Evolutionary conservation across 1,140 invertebrate species (phyloP).

Genomic region (Ectropis grisescens): DNA sequence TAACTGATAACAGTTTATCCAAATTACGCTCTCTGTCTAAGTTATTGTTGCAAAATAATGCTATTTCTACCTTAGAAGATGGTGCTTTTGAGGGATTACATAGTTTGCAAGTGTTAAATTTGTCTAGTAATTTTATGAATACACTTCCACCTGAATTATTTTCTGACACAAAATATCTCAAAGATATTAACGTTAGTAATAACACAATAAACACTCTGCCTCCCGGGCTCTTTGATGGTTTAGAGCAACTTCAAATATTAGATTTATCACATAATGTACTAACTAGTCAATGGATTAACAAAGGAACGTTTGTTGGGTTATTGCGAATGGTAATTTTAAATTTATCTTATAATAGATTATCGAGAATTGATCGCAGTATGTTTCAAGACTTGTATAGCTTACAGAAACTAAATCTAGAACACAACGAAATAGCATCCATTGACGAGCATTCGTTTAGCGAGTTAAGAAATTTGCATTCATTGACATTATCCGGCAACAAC

Average conservation of each 20-base stretch:
- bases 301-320: slow-evolving; percentile 82
- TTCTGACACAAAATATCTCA: slow-evolving; percentile 75
- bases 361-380: slow-evolving; percentile 77
- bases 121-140: slow-evolving; percentile 82
- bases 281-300: slow-evolving; percentile 83
- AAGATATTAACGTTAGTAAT: slow-evolving; percentile 83
- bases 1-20: slow-evolving; percentile 79
- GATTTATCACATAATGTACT: slow-evolving; percentile 85
- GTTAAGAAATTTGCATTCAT: slow-evolving; percentile 81
- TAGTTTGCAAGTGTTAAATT: slow-evolving; percentile 78
- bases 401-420: slow-evolving; percentile 82
- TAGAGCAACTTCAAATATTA: slow-evolving; percentile 82
- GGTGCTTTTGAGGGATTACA: slow-evolving; percentile 78
- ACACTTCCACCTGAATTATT: slow-evolving; percentile 83
- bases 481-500: slow-evolving; percentile 82
- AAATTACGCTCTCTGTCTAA: slow-evolving; percentile 76
- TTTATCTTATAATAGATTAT: slow-evolving; percentile 80
- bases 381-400: slow-evolving; percentile 83
- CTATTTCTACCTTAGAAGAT: slow-evolving; percentile 79
- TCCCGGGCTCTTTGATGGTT: slow-evolving; percentile 80
- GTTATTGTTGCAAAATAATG: slow-evolving; percentile 81
- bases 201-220: slow-evolving; percentile 84
- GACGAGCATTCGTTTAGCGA: slow-evolving; percentile 81
- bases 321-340: slow-evolving; percentile 81
- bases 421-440: slow-evolving; percentile 81